A percentile compares a stretch with the other conserved stretches of the same genome.
Conservation (phyloP, 1,140 invertebrate genomes). For the Drosophila leontia region DNA sequence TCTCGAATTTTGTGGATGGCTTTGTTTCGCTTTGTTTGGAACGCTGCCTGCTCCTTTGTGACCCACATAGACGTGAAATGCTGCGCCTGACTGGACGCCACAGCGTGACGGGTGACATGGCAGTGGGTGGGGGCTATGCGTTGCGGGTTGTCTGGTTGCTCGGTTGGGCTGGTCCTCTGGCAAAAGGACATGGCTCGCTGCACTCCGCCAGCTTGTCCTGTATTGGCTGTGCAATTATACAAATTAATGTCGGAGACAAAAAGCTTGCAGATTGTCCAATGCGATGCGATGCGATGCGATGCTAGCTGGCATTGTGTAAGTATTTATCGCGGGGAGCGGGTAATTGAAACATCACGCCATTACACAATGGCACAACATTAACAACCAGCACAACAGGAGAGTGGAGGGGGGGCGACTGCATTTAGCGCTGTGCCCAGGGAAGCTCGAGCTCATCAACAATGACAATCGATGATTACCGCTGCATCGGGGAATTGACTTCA, state of each 20-base stretch:
- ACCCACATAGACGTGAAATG: constrained; percentile 60
- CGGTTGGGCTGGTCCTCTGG: not conserved
- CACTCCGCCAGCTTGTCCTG: constrained; percentile 28
- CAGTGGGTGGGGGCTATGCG: not conserved
- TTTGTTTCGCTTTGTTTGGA: constrained; percentile 16
- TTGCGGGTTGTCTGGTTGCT: not conserved
- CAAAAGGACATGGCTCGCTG: constrained; percentile 37
- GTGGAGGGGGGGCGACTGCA: not conserved
- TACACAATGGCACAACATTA: constrained; percentile 39
- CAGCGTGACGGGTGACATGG: constrained; percentile 11
- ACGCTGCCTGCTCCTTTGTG: constrained; percentile 35
- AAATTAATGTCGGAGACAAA: constrained; percentile 71
- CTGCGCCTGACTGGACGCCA: constrained; percentile 53
- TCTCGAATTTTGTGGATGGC: constrained; percentile 4
- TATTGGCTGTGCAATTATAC: constrained; percentile 73
- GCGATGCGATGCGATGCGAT: constrained; percentile 5
- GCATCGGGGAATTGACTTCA: constrained; percentile 29
- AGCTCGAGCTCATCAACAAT: constrained; percentile 23
- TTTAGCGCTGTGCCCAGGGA: constrained; percentile 1
- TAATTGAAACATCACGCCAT: constrained; percentile 49
- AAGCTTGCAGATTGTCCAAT: constrained; percentile 55
- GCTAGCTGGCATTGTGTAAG: constrained; percentile 20
- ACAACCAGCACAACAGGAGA: not conserved
- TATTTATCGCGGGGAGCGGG: constrained; percentile 9
- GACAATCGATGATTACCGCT: constrained; percentile 41